A percentile compares a stretch with the other conserved stretches of the same genome.
Conservation (phyloP, 2,113 vertebrate species). For the Scortum barcoo region DNA sequence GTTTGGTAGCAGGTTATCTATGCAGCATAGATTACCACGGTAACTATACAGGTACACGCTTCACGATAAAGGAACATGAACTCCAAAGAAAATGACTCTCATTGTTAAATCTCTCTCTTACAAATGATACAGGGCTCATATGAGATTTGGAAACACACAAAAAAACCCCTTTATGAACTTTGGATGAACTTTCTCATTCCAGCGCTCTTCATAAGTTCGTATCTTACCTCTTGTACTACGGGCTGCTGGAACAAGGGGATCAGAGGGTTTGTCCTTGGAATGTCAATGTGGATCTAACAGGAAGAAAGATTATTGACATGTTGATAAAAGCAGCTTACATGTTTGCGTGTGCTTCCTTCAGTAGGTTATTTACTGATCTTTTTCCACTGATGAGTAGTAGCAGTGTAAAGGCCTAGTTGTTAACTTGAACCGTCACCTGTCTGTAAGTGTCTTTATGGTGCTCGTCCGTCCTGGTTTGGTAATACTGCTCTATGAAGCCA, state of each 20-base stretch:
- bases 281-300: conserved; percentile 98
- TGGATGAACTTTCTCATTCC: too few relatives aligned
- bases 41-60: too few relatives aligned
- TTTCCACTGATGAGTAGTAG: not conserved
- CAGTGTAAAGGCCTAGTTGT: not conserved
- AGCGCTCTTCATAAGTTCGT: too few relatives aligned
- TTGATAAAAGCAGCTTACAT: not conserved
- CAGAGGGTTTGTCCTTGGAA: conserved; percentile 98
- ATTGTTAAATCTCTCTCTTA: too few relatives aligned
- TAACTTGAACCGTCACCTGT: conserved; percentile 85
- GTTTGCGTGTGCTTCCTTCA: not conserved
- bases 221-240: conserved; percentile 96
- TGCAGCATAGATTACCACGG: too few relatives aligned
- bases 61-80: not conserved
- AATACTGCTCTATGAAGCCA: conserved; percentile 99
- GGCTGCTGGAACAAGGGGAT: conserved; percentile 99
- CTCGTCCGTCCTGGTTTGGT: conserved; percentile 97
- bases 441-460: conserved; percentile 97
- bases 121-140: too few relatives aligned
- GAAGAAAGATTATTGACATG: conserved; percentile 30
- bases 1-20: too few relatives aligned
- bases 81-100: too few relatives aligned
- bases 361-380: not conserved
- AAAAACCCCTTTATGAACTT: too few relatives aligned
- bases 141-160: too few relatives aligned